These are phyloP conservation scores for Phaetusa simplex DNA, from an alignment of 2,113 vertebrate species.

Conservation along the genomic window DNA sequence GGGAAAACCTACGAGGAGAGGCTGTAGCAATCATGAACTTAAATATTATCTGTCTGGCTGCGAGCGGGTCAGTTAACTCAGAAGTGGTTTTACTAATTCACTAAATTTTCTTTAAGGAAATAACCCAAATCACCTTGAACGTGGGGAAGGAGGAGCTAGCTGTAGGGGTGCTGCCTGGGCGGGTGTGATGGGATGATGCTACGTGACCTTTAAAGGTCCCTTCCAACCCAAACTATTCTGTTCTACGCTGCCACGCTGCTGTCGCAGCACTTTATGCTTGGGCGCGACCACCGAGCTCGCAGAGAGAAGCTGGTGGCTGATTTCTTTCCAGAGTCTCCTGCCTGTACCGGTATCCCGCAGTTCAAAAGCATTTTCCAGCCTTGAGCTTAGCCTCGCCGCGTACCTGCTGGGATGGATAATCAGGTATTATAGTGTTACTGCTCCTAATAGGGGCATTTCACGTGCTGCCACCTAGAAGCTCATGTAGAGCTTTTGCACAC, in stretches of 20 bases:
- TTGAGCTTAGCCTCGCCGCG: fast-evolving
- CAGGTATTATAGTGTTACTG: neutral
- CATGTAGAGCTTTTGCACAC: fast-evolving
- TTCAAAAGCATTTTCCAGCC: neutral
- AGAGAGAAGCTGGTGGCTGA: neutral
- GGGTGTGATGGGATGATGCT: neutral
- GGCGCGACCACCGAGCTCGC: neutral
- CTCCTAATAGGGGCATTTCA: neutral
- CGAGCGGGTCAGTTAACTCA: fast-evolving
- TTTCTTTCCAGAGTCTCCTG: neutral
- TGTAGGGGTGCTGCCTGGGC: neutral
- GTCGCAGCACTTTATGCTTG: neutral
- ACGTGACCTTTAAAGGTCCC: neutral
- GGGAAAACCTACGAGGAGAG: neutral
- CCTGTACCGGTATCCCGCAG: neutral
- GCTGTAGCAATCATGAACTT: neutral
- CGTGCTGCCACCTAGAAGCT: neutral
- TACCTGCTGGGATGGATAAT: neutral
- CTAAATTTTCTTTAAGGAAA: neutral
- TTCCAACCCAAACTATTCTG: neutral
- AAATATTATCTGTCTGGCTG: neutral
- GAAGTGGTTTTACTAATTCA: neutral
- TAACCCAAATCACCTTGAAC: neutral
- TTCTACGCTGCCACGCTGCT: fast-evolving
- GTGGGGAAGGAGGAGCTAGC: neutral